Evolutionary conservation across 2,797 vertebrate genomes (phyloP).

Genomic region (Acanthurus tractus): DNA sequence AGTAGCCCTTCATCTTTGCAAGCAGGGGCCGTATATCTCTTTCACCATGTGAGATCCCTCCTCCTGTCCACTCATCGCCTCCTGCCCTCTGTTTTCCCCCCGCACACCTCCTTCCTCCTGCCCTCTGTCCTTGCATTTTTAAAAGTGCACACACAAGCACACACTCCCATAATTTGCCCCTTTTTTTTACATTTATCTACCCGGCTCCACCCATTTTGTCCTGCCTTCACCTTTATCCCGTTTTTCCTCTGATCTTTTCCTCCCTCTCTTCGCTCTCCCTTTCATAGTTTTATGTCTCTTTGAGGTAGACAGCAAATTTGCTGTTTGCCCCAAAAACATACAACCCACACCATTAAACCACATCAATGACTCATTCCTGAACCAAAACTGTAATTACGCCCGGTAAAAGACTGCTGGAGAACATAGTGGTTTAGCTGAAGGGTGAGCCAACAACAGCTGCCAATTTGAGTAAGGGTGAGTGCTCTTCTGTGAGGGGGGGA

Average conservation of each 20-base stretch:
- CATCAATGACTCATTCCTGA: conserved; percentile 74
- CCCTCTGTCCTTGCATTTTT: conserved; percentile 39
- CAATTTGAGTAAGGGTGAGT: conserved; percentile 69
- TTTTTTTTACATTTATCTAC: conserved; percentile 16
- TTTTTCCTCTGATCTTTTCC: conserved; percentile 46
- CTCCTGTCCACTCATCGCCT: conserved; percentile 61
- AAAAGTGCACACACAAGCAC: conserved; percentile 11
- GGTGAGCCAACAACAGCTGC: conserved; percentile 78
- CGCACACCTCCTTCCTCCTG: conserved; percentile 17
- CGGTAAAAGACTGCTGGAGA: conserved; percentile 66
- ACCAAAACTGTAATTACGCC: conserved; percentile 73
- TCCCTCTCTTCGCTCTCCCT: conserved; percentile 8
- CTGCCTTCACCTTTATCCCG: conserved; percentile 44
- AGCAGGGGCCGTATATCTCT: conserved; percentile 53
- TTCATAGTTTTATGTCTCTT: conserved; percentile 41
- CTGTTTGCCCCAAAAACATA: conserved; percentile 47
- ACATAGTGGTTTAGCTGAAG: conserved; percentile 61
- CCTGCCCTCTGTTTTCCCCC: conserved; percentile 53
- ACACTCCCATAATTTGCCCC: not conserved
- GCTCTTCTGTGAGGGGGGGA: conserved; percentile 39
- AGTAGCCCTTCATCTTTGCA: conserved; percentile 77
- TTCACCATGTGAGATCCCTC: conserved; percentile 54
- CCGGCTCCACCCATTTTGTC: conserved; percentile 20
- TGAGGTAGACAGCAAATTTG: conserved; percentile 54
- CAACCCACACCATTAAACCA: conserved; percentile 59